Conservation (phyloP, 2,113 vertebrate genomes). For the Balaeniceps rex region DNA sequence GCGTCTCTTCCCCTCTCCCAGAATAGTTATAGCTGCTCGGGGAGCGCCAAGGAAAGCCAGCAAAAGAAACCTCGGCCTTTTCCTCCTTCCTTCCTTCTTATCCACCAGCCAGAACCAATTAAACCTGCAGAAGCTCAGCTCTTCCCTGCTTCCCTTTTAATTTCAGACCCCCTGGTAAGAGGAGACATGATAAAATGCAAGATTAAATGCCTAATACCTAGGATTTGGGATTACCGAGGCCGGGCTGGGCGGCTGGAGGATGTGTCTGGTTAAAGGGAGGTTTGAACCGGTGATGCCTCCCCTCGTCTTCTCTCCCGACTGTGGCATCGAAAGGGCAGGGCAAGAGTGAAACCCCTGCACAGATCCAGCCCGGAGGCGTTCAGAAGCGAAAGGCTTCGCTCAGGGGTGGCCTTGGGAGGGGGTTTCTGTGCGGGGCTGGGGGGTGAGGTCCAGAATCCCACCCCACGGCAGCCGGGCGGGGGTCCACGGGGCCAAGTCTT, state of each 20-base stretch:
- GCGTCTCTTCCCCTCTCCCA: neutral
- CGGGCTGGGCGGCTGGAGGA: neutral
- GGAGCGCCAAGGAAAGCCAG: neutral
- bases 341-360: neutral
- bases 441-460: neutral
- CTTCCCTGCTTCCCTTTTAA: constrained; percentile 7
- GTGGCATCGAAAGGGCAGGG: rapidly evolving
- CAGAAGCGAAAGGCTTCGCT: neutral
- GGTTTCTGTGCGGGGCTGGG: neutral
- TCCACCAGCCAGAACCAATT: neutral
- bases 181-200: neutral
- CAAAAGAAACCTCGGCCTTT: neutral
- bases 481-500: neutral
- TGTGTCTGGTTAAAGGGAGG: neutral
- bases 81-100: neutral
- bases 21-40: neutral
- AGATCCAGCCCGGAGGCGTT: neutral
- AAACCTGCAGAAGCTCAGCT: neutral
- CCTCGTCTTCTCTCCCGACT: neutral
- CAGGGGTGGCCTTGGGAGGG: neutral
- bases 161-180: neutral
- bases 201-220: constrained; percentile 42
- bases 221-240: neutral
- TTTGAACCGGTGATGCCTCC: neutral
- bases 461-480: neutral